These are phyloP conservation scores for Leistus spinibarbis DNA, from an alignment of 2,888 invertebrate genomes.

Conservation along the genomic window DNA sequence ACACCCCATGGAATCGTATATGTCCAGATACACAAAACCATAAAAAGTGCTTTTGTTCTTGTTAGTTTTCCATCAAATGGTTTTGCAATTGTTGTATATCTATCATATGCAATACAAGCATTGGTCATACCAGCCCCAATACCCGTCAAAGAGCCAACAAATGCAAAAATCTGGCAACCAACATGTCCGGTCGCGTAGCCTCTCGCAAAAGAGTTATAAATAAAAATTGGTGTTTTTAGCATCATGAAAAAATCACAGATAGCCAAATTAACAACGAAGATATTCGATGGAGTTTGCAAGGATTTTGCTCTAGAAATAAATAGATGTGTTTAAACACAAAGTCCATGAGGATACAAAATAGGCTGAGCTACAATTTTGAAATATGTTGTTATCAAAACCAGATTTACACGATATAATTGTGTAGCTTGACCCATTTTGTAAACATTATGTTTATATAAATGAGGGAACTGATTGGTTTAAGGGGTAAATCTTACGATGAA, in stretches of 20 bases:
- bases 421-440: no score
- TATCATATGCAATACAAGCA: constrained; percentile 84
- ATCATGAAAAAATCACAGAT: constrained; percentile 87
- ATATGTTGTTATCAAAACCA: no score
- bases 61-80: constrained; percentile 84
- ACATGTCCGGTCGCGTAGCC: constrained; percentile 76
- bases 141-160: constrained; percentile 79
- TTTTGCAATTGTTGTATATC: constrained; percentile 78
- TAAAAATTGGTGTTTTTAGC: constrained; percentile 83
- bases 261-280: constrained; percentile 82
- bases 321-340: neutral
- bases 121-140: constrained; percentile 82
- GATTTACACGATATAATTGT: constrained; percentile 11
- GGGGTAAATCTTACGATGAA: constrained; percentile 66
- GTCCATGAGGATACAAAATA: no score
- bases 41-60: constrained; percentile 76
- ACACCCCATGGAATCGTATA: constrained; percentile 83
- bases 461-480: constrained; percentile 2
- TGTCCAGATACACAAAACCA: constrained; percentile 75
- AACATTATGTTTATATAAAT: neutral
- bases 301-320: constrained; percentile 66
- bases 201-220: constrained; percentile 80
- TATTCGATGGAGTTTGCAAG: constrained; percentile 80
- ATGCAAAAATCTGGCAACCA: constrained; percentile 78
- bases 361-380: no score